These are phyloP conservation scores for Baronia brevicornis DNA, from an alignment of 2,888 invertebrate genomes.

Conservation along the genomic window DNA sequence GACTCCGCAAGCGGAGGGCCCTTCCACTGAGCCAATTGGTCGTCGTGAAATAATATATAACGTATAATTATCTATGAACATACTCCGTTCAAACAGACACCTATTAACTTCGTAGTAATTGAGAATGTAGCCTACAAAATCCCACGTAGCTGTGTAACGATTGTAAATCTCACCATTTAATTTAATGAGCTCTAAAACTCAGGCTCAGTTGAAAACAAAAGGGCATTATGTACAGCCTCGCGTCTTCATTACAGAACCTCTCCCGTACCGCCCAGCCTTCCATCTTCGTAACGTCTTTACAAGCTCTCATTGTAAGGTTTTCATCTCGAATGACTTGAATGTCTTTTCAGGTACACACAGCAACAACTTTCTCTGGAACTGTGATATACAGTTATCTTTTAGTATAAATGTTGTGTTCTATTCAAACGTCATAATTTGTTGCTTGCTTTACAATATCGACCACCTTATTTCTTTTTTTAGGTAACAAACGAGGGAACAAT, in stretches of 20 bases:
- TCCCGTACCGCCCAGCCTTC: slow-evolving; percentile 15
- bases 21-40: too few relatives aligned
- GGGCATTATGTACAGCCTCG: slow-evolving; percentile 40
- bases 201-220: slow-evolving; percentile 56
- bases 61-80: too few relatives aligned
- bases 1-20: too few relatives aligned
- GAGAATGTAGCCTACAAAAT: too few relatives aligned
- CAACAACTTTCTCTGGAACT: not conserved
- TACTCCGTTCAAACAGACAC: too few relatives aligned
- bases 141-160: slow-evolving; percentile 22
- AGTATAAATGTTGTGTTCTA: too few relatives aligned
- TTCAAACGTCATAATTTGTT: too few relatives aligned
- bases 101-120: too few relatives aligned
- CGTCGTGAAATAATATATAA: too few relatives aligned
- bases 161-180: slow-evolving; percentile 56
- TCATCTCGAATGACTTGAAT: slow-evolving; percentile 3
- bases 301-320: slow-evolving; percentile 6
- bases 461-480: too few relatives aligned
- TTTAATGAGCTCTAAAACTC: slow-evolving; percentile 69
- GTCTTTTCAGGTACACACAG: slow-evolving; percentile 4
- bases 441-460: too few relatives aligned
- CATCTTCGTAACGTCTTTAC: slow-evolving; percentile 13
- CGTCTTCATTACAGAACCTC: slow-evolving; percentile 45
- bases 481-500: too few relatives aligned
- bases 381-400: not conserved